These are phyloP conservation scores for Crocuta crocuta DNA, from an alignment of 2,113 vertebrate genomes.

Conservation along the genomic window DNA sequence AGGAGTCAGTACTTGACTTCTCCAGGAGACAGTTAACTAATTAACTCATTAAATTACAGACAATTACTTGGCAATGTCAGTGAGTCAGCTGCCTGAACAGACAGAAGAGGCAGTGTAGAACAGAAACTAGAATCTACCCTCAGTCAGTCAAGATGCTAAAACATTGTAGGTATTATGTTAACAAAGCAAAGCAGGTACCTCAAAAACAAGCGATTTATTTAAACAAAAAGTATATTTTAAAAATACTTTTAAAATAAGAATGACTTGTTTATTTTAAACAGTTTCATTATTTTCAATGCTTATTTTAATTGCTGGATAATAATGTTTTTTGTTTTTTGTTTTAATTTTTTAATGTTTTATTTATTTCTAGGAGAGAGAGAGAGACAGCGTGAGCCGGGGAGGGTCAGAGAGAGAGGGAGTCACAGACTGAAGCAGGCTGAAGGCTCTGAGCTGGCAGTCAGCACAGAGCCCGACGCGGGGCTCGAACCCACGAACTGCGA, in stretches of 20 bases:
- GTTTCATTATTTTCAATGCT: conserved; percentile 1
- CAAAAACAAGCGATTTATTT: conserved; percentile 33
- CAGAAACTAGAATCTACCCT: conserved; percentile 53
- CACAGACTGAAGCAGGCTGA: no score
- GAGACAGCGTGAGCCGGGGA: no score
- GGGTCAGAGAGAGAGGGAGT: no score
- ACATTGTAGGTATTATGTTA: not conserved
- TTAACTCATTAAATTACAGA: conserved; percentile 80
- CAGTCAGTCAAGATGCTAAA: conserved; percentile 58
- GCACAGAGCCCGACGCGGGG: no score
- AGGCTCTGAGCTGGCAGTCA: no score
- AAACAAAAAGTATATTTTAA: conserved; percentile 25
- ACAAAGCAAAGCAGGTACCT: not conserved
- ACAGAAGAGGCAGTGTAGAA: conserved; percentile 58
- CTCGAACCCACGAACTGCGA: no score
- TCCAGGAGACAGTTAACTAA: conserved; percentile 77
- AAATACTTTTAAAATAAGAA: conserved; percentile 31
- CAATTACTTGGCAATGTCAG: conserved; percentile 80
- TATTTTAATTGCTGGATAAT: conserved; percentile 27
- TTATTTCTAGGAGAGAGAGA: no score
- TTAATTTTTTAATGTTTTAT: not conserved
- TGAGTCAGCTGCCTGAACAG: conserved; percentile 60
- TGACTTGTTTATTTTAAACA: conserved; percentile 38
- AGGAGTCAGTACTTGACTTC: conserved; percentile 73
- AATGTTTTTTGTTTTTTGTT: not conserved